Percentiles rank a stretch among this genome's conserved stretches.
These are phyloP conservation scores for Nansenia antarctica DNA, from an alignment of 2,113 vertebrate species.

Conservation along the genomic window DNA sequence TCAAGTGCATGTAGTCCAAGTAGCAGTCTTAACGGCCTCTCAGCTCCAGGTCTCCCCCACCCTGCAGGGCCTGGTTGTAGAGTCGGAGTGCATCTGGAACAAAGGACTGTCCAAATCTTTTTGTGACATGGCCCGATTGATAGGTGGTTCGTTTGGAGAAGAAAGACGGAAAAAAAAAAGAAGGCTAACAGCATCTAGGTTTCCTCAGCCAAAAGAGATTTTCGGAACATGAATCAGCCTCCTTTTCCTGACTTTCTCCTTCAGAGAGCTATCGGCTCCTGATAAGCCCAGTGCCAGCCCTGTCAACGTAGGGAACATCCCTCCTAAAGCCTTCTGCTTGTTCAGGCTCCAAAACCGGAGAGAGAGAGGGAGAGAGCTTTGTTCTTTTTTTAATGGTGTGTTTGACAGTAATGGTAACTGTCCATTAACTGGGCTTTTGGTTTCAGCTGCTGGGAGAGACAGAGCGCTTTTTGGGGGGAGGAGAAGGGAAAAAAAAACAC, in stretches of 20 bases:
- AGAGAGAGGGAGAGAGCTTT: too few relatives aligned
- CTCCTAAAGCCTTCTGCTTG: constrained; percentile 11
- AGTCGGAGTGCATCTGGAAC: too few relatives aligned
- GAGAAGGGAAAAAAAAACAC: too few relatives aligned
- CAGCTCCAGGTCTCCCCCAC: too few relatives aligned
- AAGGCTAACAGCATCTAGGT: neutral
- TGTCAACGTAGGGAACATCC: constrained; percentile 20
- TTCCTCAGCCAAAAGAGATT: neutral
- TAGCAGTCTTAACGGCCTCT: too few relatives aligned
- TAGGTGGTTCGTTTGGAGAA: neutral
- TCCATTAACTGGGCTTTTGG: constrained; percentile 38
- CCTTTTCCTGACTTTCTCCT: neutral
- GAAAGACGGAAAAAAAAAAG: too few relatives aligned
- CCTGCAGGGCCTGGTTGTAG: too few relatives aligned
- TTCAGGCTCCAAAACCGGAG: constrained; percentile 5
- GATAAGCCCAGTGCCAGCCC: neutral
- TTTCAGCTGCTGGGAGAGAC: constrained; percentile 10
- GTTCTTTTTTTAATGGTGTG: constrained; percentile 46
- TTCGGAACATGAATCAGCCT: neutral
- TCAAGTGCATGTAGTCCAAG: too few relatives aligned
- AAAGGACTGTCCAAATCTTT: too few relatives aligned
- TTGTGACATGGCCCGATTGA: too few relatives aligned
- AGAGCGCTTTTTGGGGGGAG: constrained; percentile 17
- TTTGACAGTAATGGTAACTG: constrained; percentile 48
- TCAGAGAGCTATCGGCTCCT: neutral